A percentile compares a stretch with the other conserved stretches of the same genome.
Evolutionary conservation across 2,113 vertebrate species (phyloP).

Genomic region (Zosterops japonicus): DNA sequence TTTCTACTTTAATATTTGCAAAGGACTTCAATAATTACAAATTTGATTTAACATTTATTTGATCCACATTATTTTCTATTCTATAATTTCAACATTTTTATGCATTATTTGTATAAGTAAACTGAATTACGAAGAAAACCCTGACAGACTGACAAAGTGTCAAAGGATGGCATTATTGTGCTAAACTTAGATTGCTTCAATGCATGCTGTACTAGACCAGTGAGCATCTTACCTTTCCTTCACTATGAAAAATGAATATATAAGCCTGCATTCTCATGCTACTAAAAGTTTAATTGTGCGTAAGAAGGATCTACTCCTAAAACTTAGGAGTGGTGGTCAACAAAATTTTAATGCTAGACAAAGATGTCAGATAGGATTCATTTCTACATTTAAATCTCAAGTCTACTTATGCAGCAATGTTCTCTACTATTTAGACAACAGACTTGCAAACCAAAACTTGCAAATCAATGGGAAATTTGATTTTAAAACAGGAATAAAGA

Average conservation of each 20-base stretch:
- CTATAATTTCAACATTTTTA: neutral
- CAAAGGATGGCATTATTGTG: neutral
- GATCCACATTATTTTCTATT: neutral
- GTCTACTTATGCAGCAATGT: neutral
- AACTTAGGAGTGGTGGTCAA: neutral
- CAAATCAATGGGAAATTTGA: neutral
- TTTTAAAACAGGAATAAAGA: neutral
- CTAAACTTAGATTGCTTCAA: neutral
- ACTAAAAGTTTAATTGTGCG: neutral
- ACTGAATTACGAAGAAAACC: neutral
- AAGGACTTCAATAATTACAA: neutral
- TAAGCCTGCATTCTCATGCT: neutral
- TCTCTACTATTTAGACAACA: neutral
- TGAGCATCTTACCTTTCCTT: neutral
- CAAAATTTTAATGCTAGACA: conserved; percentile 1
- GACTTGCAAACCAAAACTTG: neutral
- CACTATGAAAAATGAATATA: neutral
- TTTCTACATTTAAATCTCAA: conserved; percentile 31
- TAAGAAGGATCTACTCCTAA: neutral
- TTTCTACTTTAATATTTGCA: neutral
- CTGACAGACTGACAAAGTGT: neutral
- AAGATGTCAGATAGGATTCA: neutral
- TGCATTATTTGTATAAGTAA: neutral
- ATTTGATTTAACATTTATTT: neutral
- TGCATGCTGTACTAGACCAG: neutral